Base-by-base conservation (phyloP, 2,888 invertebrate species). In the Lasioglossum malachurum region DNA sequence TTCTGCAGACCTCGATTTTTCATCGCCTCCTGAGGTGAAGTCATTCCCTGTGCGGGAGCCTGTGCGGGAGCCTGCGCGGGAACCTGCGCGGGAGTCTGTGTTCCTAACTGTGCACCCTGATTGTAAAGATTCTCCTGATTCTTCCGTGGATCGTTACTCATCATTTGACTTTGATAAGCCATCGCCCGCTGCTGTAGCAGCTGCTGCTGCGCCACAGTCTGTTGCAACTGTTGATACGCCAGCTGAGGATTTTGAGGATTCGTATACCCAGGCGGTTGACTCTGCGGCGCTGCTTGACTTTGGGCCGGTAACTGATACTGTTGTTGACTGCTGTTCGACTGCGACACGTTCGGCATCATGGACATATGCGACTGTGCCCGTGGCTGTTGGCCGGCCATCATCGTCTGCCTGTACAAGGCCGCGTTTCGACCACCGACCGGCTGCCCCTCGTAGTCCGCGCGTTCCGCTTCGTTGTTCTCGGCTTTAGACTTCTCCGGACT, bases 11-110 rank as follows among this genome's bases (percentile, higher is more conserved):
- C 23, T 5, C 57, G 16, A 19, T 19, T 49, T 49, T 87, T 89
- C 80, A 81, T 88, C 0, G 83, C 79, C 69, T 92, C 91, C 41
- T 92, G 93, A 0, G 92, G 91, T 0, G 92, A 91, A 0, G 89
- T 90, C 91, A 92, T 92, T 5, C 89, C 91, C 7, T 86, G 49
- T 49, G 5, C 46, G 5, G 83, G 60, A 14, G 44, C 16, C 46
- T 46, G 46, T 19, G 19, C 19, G 16, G 46, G 46, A 19, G 1
- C 19, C 19, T 49, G 49, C 2, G 49, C 23, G 57, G 44, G 44
- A 44, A 14, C 2, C 16, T 46, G 46, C 4, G 16, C 46, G 2
- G 83, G 53, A 14, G 57, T 7, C 10, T 53, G 31, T 31, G 31
- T 7, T 44, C 69, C 46, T 12, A 19, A 19, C 27, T 76, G 78